These are phyloP conservation scores for Phaenicophaeus curvirostris DNA, from an alignment of 2,797 vertebrate species.

Conservation along the genomic window DNA sequence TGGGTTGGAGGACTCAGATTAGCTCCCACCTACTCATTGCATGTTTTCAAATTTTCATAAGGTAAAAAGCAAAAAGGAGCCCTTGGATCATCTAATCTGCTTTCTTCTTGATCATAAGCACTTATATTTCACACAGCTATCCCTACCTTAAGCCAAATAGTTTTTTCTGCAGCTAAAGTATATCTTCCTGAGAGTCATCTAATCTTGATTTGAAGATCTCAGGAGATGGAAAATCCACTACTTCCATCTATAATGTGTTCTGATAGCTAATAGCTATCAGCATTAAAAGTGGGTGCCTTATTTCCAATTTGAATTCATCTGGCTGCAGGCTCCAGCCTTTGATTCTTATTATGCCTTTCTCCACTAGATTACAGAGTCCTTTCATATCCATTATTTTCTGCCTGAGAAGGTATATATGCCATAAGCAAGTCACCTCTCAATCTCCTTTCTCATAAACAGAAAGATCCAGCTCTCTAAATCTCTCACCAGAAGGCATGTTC, in stretches of 20 bases:
- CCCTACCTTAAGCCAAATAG: constrained; percentile 43
- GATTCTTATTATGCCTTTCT: constrained; percentile 57
- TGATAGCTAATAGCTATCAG: constrained; percentile 64
- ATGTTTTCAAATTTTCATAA: constrained; percentile 18
- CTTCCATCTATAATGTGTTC: constrained; percentile 50
- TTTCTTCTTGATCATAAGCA: constrained; percentile 50
- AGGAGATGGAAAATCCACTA: constrained; percentile 61
- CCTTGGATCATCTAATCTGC: constrained; percentile 52
- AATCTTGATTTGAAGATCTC: constrained; percentile 68
- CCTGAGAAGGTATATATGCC: constrained; percentile 52
- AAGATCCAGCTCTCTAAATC: constrained; percentile 41
- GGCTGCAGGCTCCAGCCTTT: constrained; percentile 58
- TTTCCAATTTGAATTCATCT: constrained; percentile 69
- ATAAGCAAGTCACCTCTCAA: constrained; percentile 53
- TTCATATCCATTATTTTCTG: constrained; percentile 63
- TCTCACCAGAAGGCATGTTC: constrained; percentile 32
- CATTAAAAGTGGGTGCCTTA: constrained; percentile 60
- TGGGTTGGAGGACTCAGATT: constrained; percentile 27
- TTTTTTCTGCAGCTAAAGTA: constrained; percentile 50
- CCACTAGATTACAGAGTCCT: constrained; percentile 59
- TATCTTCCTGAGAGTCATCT: constrained; percentile 50
- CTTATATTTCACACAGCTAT: constrained; percentile 52
- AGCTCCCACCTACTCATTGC: background rate
- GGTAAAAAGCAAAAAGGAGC: constrained; percentile 15
- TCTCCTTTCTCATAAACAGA: constrained; percentile 50